Conservation (phyloP, 2,797 vertebrate species). For the Lithobates pipiens region DNA sequence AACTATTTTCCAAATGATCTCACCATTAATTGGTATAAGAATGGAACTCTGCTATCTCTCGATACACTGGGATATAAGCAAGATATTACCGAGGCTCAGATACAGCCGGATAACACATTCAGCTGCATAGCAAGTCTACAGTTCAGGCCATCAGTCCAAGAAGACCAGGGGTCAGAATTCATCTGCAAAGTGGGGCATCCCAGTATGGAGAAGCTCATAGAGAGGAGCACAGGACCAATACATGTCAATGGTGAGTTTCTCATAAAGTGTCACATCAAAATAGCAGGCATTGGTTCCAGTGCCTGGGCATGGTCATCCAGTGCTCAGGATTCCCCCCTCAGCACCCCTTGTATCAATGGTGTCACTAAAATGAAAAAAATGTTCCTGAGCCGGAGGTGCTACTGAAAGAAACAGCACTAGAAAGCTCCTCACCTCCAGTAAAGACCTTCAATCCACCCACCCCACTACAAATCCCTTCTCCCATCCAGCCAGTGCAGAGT, state of each 20-base stretch:
- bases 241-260: conserved; percentile 10
- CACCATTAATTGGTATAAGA: conserved; percentile 32
- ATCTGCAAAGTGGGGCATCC: conserved; percentile 19
- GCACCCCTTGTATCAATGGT: no score
- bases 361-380: no score
- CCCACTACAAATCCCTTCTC: no score
- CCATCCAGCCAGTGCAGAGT: no score
- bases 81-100: not conserved
- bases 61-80: not conserved
- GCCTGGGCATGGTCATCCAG: no score
- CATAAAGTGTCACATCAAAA: no score
- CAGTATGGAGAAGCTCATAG: not conserved
- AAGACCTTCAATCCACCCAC: no score
- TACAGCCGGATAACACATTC: conserved; percentile 7
- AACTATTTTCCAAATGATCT: conserved; percentile 27
- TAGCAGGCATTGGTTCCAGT: no score
- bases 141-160: not conserved
- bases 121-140: not conserved
- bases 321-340: no score
- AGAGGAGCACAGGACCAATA: conserved; percentile 3
- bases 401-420: no score
- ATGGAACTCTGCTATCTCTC: not conserved
- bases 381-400: no score
- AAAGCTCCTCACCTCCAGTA: no score
- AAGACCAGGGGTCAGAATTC: conserved; percentile 8